phyloP scores from a whole-genome alignment of 2,797 vertebrate genomes.

The Oceanodroma leucorhoa region DNA sequence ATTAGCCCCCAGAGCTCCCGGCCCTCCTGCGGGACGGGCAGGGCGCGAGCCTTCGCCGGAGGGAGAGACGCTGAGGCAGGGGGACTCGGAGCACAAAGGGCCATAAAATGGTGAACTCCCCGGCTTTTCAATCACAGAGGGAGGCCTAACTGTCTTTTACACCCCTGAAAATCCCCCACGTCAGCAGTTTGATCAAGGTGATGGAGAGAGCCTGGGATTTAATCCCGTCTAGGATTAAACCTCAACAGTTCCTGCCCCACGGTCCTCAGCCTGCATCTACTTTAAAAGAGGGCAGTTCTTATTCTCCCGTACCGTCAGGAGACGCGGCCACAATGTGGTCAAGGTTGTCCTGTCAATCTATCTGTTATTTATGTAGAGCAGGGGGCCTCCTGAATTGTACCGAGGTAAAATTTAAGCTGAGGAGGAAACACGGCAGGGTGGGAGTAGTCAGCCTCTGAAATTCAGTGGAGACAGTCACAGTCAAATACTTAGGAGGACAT shows the following conservation, averaged over 20 bases:
- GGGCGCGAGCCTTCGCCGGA: fast-evolving
- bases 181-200: slow-evolving; percentile 42
- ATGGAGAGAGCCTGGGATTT: background rate
- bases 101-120: background rate
- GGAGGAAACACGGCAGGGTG: background rate
- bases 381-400: background rate
- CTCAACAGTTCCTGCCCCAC: background rate
- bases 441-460: background rate
- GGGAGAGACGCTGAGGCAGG: background rate
- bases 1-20: fast-evolving
- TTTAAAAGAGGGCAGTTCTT: background rate
- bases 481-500: background rate
- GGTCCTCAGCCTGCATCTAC: background rate
- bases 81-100: background rate
- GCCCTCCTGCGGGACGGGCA: fast-evolving
- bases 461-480: background rate
- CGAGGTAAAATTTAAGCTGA: background rate
- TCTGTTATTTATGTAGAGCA: slow-evolving; percentile 45
- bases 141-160: background rate
- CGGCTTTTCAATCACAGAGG: background rate
- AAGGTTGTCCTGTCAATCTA: slow-evolving; percentile 40
- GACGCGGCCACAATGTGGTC: background rate
- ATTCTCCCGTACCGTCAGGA: background rate
- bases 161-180: background rate
- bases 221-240: slow-evolving; percentile 9